Conservation (phyloP, 2,888 invertebrate species). For the Drosophila mercatorum region DNA sequence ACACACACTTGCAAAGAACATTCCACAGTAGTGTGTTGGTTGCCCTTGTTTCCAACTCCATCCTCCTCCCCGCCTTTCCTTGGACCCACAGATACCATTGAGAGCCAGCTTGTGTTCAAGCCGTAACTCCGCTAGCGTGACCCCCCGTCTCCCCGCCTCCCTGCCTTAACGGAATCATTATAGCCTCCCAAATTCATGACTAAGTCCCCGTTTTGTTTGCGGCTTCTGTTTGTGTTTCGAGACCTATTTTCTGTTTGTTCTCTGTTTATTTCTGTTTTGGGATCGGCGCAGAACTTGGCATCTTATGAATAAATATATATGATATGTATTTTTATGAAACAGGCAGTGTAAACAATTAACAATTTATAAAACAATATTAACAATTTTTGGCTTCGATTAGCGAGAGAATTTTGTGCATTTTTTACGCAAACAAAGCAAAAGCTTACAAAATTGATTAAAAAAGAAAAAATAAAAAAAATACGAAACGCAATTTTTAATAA, state of each 20-base stretch:
- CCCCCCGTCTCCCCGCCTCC: background rate
- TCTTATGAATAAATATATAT: constrained; percentile 75
- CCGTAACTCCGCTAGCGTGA: constrained; percentile 10
- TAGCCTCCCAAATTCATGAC: constrained; percentile 15
- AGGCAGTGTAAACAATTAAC: constrained; percentile 56
- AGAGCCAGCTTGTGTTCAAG: constrained; percentile 69
- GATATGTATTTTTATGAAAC: constrained; percentile 76
- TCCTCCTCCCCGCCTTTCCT: background rate
- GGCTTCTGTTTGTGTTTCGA: constrained; percentile 41
- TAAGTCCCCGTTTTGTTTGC: constrained; percentile 50
- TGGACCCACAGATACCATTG: constrained; percentile 50
- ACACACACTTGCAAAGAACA: constrained; percentile 47
- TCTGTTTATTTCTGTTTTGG: constrained; percentile 40
- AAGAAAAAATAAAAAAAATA: constrained; percentile 42
- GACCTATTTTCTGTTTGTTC: constrained; percentile 5
- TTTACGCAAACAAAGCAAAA: constrained; percentile 69
- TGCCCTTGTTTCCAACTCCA: constrained; percentile 9
- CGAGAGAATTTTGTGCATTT: constrained; percentile 74
- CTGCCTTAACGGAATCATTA: constrained; percentile 9
- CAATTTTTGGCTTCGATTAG: constrained; percentile 79
- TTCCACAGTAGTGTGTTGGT: constrained; percentile 52
- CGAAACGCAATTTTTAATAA: constrained; percentile 79
- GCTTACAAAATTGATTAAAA: constrained; percentile 70
- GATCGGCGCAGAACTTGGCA: constrained; percentile 68
- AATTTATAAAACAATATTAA: constrained; percentile 57